These are phyloP conservation scores for Strix uralensis DNA, from an alignment of 2,113 vertebrate genomes.

Conservation along the genomic window DNA sequence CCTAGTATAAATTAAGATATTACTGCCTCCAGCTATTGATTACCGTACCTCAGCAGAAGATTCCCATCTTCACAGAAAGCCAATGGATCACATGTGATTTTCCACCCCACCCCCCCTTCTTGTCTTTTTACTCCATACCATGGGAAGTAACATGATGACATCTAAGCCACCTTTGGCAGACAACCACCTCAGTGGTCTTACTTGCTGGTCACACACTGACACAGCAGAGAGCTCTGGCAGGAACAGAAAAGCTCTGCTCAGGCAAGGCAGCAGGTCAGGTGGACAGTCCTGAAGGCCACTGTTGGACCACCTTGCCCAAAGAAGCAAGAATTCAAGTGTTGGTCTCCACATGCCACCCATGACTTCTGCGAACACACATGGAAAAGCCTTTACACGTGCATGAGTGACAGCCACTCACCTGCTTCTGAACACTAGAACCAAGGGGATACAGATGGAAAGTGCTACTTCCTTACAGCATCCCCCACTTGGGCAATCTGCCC, in stretches of 20 bases:
- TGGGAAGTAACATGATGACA: neutral
- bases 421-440: neutral
- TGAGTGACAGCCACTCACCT: fast-evolving
- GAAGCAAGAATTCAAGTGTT: fast-evolving
- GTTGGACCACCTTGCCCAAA: neutral
- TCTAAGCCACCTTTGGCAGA: neutral
- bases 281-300: fast-evolving
- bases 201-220: fast-evolving
- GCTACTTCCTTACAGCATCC: neutral
- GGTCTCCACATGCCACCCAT: fast-evolving
- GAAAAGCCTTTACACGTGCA: fast-evolving
- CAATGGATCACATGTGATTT: neutral
- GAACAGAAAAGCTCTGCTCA: neutral
- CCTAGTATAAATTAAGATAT: neutral
- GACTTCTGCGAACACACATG: fast-evolving
- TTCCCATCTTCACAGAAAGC: neutral
- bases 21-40: neutral
- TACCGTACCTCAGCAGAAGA: neutral
- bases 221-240: neutral
- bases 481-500: neutral
- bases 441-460: neutral
- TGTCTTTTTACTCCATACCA: fast-evolving
- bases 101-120: too few relatives aligned
- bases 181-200: neutral
- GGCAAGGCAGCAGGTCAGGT: too few relatives aligned